Base-by-base conservation (phyloP, 2,113 vertebrate genomes). In the Cariama cristata region DNA sequence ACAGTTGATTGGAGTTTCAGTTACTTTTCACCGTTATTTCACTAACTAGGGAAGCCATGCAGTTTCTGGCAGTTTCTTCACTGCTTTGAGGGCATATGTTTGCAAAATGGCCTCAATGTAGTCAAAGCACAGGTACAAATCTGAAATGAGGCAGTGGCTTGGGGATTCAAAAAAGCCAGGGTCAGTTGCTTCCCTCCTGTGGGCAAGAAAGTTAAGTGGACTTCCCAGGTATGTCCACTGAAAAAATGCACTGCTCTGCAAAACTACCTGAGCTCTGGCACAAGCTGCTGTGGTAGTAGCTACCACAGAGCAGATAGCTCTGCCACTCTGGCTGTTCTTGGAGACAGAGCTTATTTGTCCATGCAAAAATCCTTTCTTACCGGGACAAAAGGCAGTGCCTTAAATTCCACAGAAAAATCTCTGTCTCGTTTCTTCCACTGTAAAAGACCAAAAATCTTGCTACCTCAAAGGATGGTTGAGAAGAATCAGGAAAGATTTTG, bases 1-100 rank as follows among this genome's bases (percentile, higher is more conserved):
- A 88, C 90, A 95, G 86, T 82, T 95, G 95, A 97, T 84, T 22
- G 9, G 76, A 97, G 72, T 86, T 86, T 71, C 64, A 71, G 94
- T 76, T 90, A 83, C 67, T 95, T 88, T 86, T 90, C 88, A 88
- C 63, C n/a, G 47, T 88, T 86, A 94, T 86, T 95, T 74, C 71
- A 66, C 88, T 93, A 84, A 45, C 58, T 18, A 67, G 83, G 82
- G 52, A 62, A 97, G 75, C 59, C 82, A 83, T 77, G 62, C 47
- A 76, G 80, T 95, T 84, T n/a, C 50, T 52, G 68, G 55, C 59
- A 88, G 52, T 80, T 95, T 79, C 63, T 83, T 68, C 44, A 33
- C 26, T 59, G 59, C 42, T 93, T 93, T 80, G 77, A 73, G 20
- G 35, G 30, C 18, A 20, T 91, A 42, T 59, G 56, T 71, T 88